Conservation (phyloP, 2,797 vertebrate species). For the Hypotaenidia philippensis region DNA sequence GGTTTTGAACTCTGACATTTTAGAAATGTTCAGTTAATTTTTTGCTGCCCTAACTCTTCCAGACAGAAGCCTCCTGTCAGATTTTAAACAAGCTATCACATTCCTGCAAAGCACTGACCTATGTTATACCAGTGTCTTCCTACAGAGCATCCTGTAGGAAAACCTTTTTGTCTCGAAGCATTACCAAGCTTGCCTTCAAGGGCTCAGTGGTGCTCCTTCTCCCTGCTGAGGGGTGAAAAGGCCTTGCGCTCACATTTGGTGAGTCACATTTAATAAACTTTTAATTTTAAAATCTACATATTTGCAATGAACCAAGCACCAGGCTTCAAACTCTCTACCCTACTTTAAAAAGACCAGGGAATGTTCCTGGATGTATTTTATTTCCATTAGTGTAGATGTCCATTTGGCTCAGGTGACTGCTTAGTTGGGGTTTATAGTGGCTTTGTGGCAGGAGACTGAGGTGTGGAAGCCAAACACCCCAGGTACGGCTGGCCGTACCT, state of each 20-base stretch:
- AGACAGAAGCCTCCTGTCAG: not conserved
- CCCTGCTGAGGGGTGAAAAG: not conserved
- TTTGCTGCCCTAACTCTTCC: not conserved
- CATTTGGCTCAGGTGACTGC: not conserved
- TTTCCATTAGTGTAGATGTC: not conserved
- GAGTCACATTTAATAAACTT: not conserved
- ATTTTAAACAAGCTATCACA: not conserved
- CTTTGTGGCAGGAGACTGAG: not conserved
- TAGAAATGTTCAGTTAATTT: not conserved
- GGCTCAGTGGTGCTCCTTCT: not conserved
- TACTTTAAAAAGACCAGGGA: accelerated
- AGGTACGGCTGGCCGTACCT: not conserved
- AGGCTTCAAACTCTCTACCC: not conserved
- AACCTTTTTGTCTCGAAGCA: not conserved
- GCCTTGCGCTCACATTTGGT: not conserved
- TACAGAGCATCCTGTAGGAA: not conserved
- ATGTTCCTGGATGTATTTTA: not conserved
- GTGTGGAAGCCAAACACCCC: not conserved
- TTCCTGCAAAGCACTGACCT: not conserved
- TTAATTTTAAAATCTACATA: accelerated
- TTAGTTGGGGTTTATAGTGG: not conserved
- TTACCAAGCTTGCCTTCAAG: not conserved
- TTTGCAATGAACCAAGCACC: not conserved
- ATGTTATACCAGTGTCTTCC: not conserved
- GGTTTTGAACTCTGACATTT: not conserved